Evolutionary conservation across 1,140 invertebrate species (phyloP).

Genomic region (Apis florea): DNA sequence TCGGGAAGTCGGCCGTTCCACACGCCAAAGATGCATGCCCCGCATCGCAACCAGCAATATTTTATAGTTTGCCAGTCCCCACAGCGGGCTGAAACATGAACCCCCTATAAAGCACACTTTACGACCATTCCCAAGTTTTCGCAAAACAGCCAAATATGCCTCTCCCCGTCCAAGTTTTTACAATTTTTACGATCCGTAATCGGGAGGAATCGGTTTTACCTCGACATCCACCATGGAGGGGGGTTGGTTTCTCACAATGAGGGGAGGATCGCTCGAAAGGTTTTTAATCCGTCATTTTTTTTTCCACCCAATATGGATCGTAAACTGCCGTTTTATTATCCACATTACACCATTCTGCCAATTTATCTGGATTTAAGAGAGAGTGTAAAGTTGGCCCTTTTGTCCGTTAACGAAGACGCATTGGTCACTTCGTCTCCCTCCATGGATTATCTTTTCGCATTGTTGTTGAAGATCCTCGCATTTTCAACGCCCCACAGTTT

Average conservation of each 20-base stretch:
- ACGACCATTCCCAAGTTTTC: slow-evolving; percentile 72
- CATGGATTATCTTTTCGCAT: neutral
- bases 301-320: neutral
- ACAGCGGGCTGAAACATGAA: slow-evolving; percentile 50
- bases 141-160: slow-evolving; percentile 46
- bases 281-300: slow-evolving; percentile 3
- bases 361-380: slow-evolving; percentile 25
- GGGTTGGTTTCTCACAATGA: too few species aligned
- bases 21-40: slow-evolving; percentile 66
- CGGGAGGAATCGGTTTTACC: neutral
- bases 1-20: neutral
- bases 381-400: neutral
- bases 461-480: neutral
- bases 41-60: slow-evolving; percentile 74
- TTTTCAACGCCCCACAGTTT: neutral
- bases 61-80: slow-evolving; percentile 67
- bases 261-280: neutral
- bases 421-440: neutral
- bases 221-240: too few species aligned
- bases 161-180: neutral
- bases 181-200: neutral
- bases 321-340: slow-evolving; percentile 27
- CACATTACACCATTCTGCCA: neutral
- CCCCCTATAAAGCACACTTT: slow-evolving; percentile 70
- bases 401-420: neutral